Percentiles rank a stretch among this genome's conserved stretches.
Conservation (phyloP, 2,888 invertebrate species). For the Blastobasis adustella region DNA sequence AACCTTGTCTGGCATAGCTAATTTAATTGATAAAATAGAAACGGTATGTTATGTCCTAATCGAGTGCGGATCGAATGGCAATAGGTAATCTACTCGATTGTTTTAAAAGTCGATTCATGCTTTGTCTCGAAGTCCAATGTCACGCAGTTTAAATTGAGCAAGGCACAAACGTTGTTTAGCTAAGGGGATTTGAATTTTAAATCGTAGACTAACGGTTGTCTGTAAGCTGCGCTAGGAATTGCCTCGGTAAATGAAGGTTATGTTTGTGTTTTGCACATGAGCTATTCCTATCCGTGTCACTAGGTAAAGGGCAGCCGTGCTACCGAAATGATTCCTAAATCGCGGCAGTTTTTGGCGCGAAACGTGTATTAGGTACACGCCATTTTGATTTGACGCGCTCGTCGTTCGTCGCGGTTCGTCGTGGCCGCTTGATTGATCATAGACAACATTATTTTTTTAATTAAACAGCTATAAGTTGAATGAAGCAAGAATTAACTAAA, state of each 20-base stretch:
- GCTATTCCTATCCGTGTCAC: constrained; percentile 50
- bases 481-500: not conserved
- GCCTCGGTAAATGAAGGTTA: constrained; percentile 2
- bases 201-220: constrained; percentile 22
- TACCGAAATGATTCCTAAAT: too few species aligned
- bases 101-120: constrained; percentile 51
- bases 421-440: constrained; percentile 9
- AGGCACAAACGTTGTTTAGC: constrained; percentile 22
- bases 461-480: constrained; percentile 4
- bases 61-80: constrained; percentile 17
- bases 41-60: constrained; percentile 15
- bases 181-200: constrained; percentile 27
- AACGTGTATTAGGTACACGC: too few species aligned
- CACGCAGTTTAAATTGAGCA: constrained; percentile 44
- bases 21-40: constrained; percentile 22
- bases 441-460: constrained; percentile 23
- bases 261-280: constrained; percentile 40
- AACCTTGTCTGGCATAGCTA: constrained; percentile 18
- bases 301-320: constrained; percentile 65
- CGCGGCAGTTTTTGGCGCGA: too few species aligned
- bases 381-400: too few species aligned
- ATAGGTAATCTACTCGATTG: constrained; percentile 19
- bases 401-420: too few species aligned
- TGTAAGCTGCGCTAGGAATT: constrained; percentile 9
- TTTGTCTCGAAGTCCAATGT: constrained; percentile 52